These are phyloP conservation scores for Leptosomus discolor DNA, from an alignment of 2,113 vertebrate species.

Conservation along the genomic window DNA sequence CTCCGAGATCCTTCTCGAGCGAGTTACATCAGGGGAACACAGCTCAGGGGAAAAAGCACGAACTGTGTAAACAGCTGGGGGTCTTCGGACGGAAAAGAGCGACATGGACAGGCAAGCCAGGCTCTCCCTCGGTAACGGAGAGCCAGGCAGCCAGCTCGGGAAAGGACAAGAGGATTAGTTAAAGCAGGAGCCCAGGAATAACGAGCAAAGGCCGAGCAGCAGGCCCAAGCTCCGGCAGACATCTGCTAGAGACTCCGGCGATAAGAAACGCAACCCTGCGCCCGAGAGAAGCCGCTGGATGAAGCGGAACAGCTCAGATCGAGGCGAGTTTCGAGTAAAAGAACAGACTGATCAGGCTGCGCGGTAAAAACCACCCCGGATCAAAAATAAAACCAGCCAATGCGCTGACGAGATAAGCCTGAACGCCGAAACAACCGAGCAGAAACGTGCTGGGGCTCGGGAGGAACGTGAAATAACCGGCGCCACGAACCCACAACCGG, in stretches of 20 bases:
- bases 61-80: background rate
- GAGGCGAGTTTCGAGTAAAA: background rate
- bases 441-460: accelerated
- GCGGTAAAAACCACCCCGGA: background rate
- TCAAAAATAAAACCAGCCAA: background rate
- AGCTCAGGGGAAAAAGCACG: background rate
- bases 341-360: accelerated
- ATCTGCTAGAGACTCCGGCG: accelerated
- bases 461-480: background rate
- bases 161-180: background rate
- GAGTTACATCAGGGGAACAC: accelerated
- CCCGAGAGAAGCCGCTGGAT: accelerated
- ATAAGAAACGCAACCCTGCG: background rate
- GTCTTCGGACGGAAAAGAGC: accelerated
- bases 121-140: accelerated
- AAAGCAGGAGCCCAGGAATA: background rate
- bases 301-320: accelerated
- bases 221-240: background rate
- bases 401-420: accelerated
- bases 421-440: accelerated
- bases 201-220: background rate
- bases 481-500: too few species aligned
- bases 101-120: accelerated
- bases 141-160: too few species aligned
- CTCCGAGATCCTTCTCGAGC: background rate